Conservation (phyloP, 2,888 invertebrate species). For the Crocallis elinguaria region DNA sequence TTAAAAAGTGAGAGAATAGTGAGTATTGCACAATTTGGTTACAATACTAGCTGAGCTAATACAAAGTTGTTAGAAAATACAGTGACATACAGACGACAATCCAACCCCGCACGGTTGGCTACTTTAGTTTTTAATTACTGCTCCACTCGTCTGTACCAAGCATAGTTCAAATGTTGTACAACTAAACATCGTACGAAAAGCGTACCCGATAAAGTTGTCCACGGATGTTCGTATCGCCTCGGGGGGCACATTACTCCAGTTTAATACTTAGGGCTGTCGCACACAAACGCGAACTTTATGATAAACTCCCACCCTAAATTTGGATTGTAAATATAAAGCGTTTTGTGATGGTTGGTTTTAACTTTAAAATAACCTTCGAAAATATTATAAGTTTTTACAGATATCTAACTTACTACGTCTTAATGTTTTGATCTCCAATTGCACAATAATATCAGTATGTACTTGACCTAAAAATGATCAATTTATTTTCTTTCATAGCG, state of each 20-base stretch:
- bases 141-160: constrained; percentile 32
- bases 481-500: no score
- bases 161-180: constrained; percentile 30
- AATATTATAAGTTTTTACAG: no score
- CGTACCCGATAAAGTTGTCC: constrained; percentile 58
- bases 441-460: no score
- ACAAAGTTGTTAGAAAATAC: no score
- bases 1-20: no score
- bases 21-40: no score
- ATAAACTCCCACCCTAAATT: constrained; percentile 38
- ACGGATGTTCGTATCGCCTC: constrained; percentile 52
- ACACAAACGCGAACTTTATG: constrained; percentile 43
- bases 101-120: constrained; percentile 11
- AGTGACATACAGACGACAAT: no score
- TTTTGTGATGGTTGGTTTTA: constrained; percentile 13
- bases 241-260: constrained; percentile 59
- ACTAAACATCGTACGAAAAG: constrained; percentile 47
- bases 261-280: constrained; percentile 55
- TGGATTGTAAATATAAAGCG: constrained; percentile 25
- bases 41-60: no score
- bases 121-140: constrained; percentile 37
- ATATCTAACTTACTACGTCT: no score
- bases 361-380: not conserved
- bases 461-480: no score
- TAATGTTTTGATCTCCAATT: no score